A percentile compares a stretch with the other conserved stretches of the same genome.
Conservation (phyloP, 2,797 vertebrate genomes). For the Hippocampus kuda region DNA sequence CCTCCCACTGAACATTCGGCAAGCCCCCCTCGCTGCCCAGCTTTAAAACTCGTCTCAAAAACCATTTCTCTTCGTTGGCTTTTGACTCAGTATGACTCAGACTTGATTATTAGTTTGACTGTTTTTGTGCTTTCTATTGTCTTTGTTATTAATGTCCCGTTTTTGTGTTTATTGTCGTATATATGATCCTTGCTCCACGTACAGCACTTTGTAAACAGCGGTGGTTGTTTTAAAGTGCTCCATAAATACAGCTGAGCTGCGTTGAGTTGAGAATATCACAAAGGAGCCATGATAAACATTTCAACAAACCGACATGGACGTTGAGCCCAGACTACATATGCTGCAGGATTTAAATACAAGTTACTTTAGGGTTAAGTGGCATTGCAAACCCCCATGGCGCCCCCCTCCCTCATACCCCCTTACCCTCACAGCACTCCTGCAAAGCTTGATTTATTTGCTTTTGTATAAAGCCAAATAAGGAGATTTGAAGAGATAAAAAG, state of each 20-base stretch:
- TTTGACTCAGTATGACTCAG: too few relatives aligned
- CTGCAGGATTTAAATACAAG: slow-evolving; percentile 59
- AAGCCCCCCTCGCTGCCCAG: too few relatives aligned
- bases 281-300: slow-evolving; percentile 50
- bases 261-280: slow-evolving; percentile 53
- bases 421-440: slow-evolving; percentile 19
- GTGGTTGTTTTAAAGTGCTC: too few relatives aligned
- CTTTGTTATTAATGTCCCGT: too few relatives aligned
- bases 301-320: slow-evolving; percentile 55
- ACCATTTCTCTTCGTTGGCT: too few relatives aligned
- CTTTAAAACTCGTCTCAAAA: too few relatives aligned
- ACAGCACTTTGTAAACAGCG: too few relatives aligned
- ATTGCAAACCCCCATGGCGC: slow-evolving; percentile 8
- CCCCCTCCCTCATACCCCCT: not conserved
- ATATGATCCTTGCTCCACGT: too few relatives aligned
- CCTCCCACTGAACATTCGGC: too few relatives aligned
- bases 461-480: slow-evolving; percentile 64
- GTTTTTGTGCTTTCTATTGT: too few relatives aligned
- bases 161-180: too few relatives aligned
- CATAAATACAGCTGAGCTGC: slow-evolving; percentile 7
- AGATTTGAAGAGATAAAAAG: slow-evolving; percentile 65
- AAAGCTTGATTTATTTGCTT: slow-evolving; percentile 45
- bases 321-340: slow-evolving; percentile 62
- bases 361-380: slow-evolving; percentile 54
- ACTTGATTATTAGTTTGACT: too few relatives aligned